A percentile compares a stretch with the other conserved stretches of the same genome.
Conservation (phyloP, 2,888 invertebrate genomes). For the Scaptomyza reducta region DNA sequence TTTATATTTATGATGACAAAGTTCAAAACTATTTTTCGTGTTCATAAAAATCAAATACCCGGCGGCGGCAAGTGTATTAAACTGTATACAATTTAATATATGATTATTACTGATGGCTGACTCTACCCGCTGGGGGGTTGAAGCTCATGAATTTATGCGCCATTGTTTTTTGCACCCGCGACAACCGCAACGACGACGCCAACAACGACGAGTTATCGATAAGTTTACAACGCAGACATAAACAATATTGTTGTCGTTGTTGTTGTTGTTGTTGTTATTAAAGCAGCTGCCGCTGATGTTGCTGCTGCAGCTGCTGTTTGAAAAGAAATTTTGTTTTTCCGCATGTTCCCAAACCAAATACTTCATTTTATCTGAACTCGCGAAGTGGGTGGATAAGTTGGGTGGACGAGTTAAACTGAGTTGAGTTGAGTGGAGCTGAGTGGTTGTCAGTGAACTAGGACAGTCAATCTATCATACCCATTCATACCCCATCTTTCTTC, state of each 20-base stretch:
- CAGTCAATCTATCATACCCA: conserved; percentile 51
- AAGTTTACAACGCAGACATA: conserved; percentile 62
- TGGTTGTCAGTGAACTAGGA: conserved; percentile 49
- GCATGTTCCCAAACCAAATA: conserved; percentile 63
- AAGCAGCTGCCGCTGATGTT: conserved; percentile 18
- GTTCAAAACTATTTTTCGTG: not conserved
- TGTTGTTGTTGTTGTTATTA: conserved; percentile 29
- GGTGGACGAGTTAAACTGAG: conserved; percentile 27
- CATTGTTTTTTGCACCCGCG: conserved; percentile 42
- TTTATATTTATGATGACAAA: too few relatives aligned
- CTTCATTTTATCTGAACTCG: conserved; percentile 73
- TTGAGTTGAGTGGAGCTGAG: conserved; percentile 42
- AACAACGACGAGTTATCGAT: conserved; percentile 71
- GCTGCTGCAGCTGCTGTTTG: conserved; percentile 44
- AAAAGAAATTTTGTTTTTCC: conserved; percentile 64
- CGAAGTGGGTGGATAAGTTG: conserved; percentile 34
- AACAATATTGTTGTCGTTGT: conserved; percentile 63
- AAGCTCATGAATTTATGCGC: conserved; percentile 65
- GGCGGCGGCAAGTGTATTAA: not conserved
- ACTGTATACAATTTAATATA: conserved; percentile 60
- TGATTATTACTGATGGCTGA: conserved; percentile 67
- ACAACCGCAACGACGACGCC: conserved; percentile 45
- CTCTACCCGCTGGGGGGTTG: conserved; percentile 13
- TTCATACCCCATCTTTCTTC: conserved; percentile 9
- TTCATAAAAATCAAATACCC: not conserved